phyloP scores from a whole-genome alignment of 2,888 invertebrate species.

The Cephus pygmeus region DNA sequence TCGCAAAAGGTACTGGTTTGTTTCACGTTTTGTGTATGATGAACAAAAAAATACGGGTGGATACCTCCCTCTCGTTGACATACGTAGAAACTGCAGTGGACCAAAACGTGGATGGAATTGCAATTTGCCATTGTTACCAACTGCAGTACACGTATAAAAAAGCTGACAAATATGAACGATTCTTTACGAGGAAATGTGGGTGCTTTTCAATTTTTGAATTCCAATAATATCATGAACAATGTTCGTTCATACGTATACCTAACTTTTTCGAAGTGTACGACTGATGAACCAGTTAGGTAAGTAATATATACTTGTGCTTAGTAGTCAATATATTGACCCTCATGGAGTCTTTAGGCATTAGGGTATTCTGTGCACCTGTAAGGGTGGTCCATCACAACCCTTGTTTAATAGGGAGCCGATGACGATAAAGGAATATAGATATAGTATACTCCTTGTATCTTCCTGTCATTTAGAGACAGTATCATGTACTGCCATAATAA shows the following conservation, averaged over 20 bases:
- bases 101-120: background rate
- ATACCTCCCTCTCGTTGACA: background rate
- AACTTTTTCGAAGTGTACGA: background rate
- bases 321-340: background rate
- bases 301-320: background rate
- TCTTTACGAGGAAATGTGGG: background rate
- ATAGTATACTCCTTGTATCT: background rate
- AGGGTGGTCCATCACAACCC: background rate
- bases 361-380: background rate
- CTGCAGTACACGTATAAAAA: background rate
- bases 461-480: background rate
- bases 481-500: background rate
- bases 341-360: background rate
- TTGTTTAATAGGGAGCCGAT: background rate
- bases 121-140: background rate
- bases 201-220: background rate
- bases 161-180: background rate
- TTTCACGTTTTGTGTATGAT: background rate
- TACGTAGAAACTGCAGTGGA: background rate
- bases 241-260: background rate
- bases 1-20: background rate
- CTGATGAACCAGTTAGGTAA: background rate
- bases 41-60: background rate
- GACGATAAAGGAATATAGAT: background rate
- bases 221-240: background rate